Evolutionary conservation across 1,140 invertebrate genomes (phyloP).

Genomic region (Euglossa dilemma): DNA sequence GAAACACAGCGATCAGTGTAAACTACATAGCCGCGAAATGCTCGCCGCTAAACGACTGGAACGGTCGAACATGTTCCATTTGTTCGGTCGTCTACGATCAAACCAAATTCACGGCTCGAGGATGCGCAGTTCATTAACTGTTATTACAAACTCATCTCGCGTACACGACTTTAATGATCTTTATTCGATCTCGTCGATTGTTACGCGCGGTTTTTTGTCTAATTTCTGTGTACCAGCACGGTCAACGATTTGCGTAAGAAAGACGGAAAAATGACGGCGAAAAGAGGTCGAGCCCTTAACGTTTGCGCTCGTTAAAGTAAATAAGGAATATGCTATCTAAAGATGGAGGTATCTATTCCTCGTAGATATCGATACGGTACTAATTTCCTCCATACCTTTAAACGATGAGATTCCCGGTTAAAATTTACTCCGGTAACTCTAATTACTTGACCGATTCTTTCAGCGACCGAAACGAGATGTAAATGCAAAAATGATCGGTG

Average conservation of each 20-base stretch:
- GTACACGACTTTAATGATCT: background rate
- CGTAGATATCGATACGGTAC: too few species aligned
- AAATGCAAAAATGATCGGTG: too few species aligned
- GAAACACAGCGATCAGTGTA: slow-evolving; percentile 36
- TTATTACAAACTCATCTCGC: background rate
- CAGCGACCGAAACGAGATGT: too few species aligned
- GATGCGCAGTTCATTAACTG: background rate
- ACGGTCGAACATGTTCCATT: background rate
- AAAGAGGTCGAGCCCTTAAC: too few species aligned
- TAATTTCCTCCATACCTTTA: too few species aligned
- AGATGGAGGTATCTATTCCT: too few species aligned
- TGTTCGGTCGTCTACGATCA: background rate
- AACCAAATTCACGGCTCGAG: background rate
- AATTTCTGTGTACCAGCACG: background rate
- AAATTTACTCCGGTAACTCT: too few species aligned
- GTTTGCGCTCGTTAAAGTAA: too few species aligned
- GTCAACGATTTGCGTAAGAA: background rate
- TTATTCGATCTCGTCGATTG: background rate
- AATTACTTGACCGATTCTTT: too few species aligned
- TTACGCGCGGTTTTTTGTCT: background rate
- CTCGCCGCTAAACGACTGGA: background rate
- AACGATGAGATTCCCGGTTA: too few species aligned
- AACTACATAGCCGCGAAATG: slow-evolving; percentile 27
- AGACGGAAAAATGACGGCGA: too few species aligned
- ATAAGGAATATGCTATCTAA: too few species aligned